A percentile compares a stretch with the other conserved stretches of the same genome.
These are phyloP conservation scores for Oryzias melastigma DNA, from an alignment of 2,113 vertebrate genomes.

Conservation along the genomic window DNA sequence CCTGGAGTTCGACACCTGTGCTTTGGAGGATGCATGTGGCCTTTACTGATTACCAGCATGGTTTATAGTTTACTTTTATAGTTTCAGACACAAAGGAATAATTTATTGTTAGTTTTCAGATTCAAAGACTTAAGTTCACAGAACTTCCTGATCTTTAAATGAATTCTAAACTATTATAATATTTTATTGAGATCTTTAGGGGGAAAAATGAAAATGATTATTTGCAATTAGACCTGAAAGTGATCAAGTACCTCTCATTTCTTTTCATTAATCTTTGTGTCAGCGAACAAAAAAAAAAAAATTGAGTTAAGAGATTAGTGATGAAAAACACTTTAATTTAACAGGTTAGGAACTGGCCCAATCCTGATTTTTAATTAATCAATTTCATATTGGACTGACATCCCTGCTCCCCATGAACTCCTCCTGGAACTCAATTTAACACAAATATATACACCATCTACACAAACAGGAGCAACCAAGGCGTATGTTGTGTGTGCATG, in stretches of 20 bases:
- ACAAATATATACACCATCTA: constrained; percentile 6
- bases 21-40: too few species aligned
- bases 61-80: too few species aligned
- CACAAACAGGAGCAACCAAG: background rate
- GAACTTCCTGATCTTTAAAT: constrained; percentile 5
- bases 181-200: constrained; percentile 18
- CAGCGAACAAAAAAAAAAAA: constrained; percentile 26
- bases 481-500: background rate
- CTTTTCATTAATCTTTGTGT: constrained; percentile 66
- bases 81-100: too few species aligned
- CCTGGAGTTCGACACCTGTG: too few species aligned
- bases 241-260: constrained; percentile 56
- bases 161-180: constrained; percentile 3
- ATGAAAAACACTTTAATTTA: constrained; percentile 51
- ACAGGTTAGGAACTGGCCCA: constrained; percentile 52
- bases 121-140: constrained; percentile 6
- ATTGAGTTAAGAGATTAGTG: constrained; percentile 37
- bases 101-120: background rate
- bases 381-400: constrained; percentile 58
- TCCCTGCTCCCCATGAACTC: constrained; percentile 23
- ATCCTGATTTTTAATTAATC: constrained; percentile 69
- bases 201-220: constrained; percentile 49
- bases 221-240: constrained; percentile 53
- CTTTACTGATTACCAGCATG: too few species aligned
- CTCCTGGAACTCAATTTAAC: constrained; percentile 19